phyloP scores from a whole-genome alignment of 2,888 invertebrate species.

The Abrostola triplasia region DNA sequence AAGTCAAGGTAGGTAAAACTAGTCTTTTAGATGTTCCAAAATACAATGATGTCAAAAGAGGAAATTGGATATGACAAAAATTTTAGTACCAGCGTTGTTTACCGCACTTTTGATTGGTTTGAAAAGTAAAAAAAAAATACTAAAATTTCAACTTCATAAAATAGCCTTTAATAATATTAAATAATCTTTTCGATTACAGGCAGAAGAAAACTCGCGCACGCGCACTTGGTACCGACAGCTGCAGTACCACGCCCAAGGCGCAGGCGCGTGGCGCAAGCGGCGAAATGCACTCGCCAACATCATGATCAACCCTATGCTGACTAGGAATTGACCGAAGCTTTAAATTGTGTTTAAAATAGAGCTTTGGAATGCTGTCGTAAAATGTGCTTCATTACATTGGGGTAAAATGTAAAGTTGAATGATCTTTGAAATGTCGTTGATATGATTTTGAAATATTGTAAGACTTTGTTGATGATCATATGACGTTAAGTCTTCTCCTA shows the following conservation, averaged over 20 bases:
- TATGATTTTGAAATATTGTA: conserved; percentile 31
- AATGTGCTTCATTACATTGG: background rate
- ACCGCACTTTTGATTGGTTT: background rate
- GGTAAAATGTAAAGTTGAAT: background rate
- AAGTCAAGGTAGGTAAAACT: no score
- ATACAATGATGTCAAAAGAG: no score
- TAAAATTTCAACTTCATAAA: background rate
- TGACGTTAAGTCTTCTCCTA: background rate
- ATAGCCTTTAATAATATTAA: background rate
- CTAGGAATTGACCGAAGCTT: conserved; percentile 74
- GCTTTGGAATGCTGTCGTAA: background rate
- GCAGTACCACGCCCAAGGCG: conserved; percentile 96
- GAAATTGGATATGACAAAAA: no score
- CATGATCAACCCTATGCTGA: conserved; percentile 96
- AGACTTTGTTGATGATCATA: background rate
- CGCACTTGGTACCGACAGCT: conserved; percentile 96
- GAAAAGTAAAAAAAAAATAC: background rate
- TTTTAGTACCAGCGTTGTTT: no score
- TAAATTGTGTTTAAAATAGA: background rate
- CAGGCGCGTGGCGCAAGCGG: conserved; percentile 97
- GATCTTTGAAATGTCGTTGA: conserved; percentile 6
- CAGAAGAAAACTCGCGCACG: conserved; percentile 95
- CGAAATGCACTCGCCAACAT: conserved; percentile 98
- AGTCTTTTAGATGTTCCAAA: no score
- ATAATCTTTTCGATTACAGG: conserved; percentile 89